phyloP scores from a whole-genome alignment of 2,113 vertebrate genomes.

The Chauna torquata region DNA sequence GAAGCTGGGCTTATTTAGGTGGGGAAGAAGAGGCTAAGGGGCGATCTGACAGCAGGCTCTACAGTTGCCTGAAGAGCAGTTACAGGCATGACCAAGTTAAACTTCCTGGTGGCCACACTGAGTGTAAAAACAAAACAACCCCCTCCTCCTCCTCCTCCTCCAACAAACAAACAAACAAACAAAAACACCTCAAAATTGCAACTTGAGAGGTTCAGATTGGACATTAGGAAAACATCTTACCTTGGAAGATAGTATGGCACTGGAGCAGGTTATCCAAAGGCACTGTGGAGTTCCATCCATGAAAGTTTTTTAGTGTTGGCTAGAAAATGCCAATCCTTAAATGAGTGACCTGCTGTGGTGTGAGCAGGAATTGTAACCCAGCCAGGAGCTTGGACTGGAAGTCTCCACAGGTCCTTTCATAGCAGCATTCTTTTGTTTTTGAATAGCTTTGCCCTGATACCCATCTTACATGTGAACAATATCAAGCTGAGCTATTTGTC shows the following conservation, averaged over 20 bases:
- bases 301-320: neutral
- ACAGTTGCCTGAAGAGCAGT: neutral
- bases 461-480: neutral
- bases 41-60: neutral
- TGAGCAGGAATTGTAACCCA: neutral
- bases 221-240: neutral
- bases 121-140: neutral
- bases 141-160: neutral
- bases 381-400: neutral
- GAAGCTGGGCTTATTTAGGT: neutral
- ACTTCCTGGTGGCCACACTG: neutral
- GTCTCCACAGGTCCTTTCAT: neutral
- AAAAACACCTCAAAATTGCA: neutral
- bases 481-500: neutral
- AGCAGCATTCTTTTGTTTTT: neutral
- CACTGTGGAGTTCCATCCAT: neutral
- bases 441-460: neutral
- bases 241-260: too few relatives aligned
- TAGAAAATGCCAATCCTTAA: neutral
- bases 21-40: neutral
- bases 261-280: neutral
- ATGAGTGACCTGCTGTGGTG: neutral
- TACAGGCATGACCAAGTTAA: neutral
- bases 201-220: neutral
- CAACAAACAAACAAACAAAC: neutral